A percentile compares a stretch with the other conserved stretches of the same genome.
phyloP scores from a whole-genome alignment of 2,113 vertebrate genomes.

The Parus major region DNA sequence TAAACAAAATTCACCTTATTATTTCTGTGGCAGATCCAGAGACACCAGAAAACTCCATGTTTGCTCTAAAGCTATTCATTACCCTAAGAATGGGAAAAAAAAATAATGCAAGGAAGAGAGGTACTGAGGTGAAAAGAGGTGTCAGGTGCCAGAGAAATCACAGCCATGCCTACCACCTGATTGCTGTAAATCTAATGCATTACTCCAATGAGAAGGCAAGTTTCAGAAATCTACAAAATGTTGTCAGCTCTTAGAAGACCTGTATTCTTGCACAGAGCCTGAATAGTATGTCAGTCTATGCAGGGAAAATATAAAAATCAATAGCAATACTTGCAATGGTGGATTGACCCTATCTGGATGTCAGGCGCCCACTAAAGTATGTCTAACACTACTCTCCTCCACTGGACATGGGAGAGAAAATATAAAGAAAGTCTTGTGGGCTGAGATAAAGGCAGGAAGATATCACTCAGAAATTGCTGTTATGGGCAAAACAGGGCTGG shows the following conservation, averaged over 20 bases:
- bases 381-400: neutral
- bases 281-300: neutral
- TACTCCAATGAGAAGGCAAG: neutral
- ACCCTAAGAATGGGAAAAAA: neutral
- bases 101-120: neutral
- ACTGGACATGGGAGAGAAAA: neutral
- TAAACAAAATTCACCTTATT: neutral
- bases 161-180: neutral
- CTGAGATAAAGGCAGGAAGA: neutral
- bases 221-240: neutral
- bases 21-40: neutral
- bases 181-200: neutral
- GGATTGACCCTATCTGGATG: neutral
- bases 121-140: neutral
- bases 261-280: neutral
- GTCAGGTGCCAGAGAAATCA: neutral
- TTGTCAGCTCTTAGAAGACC: neutral
- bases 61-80: neutral
- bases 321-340: neutral
- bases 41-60: neutral
- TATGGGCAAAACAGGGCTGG: neutral
- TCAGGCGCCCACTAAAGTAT: neutral
- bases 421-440: neutral
- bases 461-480: neutral
- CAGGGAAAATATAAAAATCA: neutral